phyloP scores from a whole-genome alignment of 1,140 invertebrate species.

The Aphelenchoides besseyi region DNA sequence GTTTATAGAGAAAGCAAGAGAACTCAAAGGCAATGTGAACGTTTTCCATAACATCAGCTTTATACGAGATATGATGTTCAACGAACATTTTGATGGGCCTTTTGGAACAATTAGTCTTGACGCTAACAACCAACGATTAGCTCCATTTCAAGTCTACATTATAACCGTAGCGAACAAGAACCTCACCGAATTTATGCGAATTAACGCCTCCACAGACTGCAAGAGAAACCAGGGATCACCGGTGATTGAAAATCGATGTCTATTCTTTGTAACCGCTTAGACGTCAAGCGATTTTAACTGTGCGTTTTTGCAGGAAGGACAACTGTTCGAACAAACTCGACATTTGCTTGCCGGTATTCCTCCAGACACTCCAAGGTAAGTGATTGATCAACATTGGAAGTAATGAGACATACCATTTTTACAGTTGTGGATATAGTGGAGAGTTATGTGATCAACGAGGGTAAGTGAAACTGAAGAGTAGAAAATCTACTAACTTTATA shows the following conservation, averaged over 20 bases:
- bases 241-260: constrained; percentile 21
- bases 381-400: no score
- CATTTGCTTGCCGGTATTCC: constrained; percentile 18
- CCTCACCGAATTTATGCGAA: constrained; percentile 12
- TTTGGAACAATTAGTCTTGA: constrained; percentile 40
- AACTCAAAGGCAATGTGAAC: background rate
- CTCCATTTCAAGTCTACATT: constrained; percentile 31
- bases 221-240: background rate
- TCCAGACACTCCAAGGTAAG: constrained; percentile 36
- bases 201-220: constrained; percentile 7
- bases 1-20: background rate
- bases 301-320: constrained; percentile 14
- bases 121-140: constrained; percentile 30
- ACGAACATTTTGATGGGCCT: constrained; percentile 22
- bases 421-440: constrained; percentile 44
- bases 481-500: background rate
- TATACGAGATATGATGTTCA: constrained; percentile 16
- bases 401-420: no score
- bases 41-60: constrained; percentile 16
- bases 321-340: constrained; percentile 11
- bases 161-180: constrained; percentile 16
- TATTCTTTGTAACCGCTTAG: constrained; percentile 23
- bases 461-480: background rate
- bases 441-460: constrained; percentile 51
- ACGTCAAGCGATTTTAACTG: constrained; percentile 16